A percentile compares a stretch with the other conserved stretches of the same genome.
phyloP scores from a whole-genome alignment of 2,113 vertebrate genomes.

The Falco punctatus region DNA sequence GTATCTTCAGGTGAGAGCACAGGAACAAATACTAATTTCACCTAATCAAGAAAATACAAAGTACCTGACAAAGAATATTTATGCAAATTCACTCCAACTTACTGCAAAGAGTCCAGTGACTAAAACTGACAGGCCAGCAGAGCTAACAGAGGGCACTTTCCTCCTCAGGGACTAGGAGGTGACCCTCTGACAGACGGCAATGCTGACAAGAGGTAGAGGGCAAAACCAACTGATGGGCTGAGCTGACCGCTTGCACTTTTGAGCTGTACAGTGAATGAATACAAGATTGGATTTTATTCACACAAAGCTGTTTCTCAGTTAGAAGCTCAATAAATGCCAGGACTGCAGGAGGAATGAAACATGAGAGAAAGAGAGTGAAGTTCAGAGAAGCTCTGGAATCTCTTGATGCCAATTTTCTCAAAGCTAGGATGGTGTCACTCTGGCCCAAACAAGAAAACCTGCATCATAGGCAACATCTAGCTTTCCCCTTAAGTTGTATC shows the following conservation, averaged over 20 bases:
- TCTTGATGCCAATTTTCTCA: not conserved
- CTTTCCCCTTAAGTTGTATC: not conserved
- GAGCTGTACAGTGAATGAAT: not conserved
- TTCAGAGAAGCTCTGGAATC: not conserved
- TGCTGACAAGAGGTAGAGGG: not conserved
- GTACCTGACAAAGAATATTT: not conserved
- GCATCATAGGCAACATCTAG: not conserved
- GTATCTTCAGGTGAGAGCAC: not conserved
- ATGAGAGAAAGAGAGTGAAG: not conserved
- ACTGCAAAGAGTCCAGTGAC: not conserved
- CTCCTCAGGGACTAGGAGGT: not conserved
- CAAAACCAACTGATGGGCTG: not conserved
- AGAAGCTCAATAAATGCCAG: not conserved
- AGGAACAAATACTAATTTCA: not conserved
- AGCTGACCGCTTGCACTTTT: not conserved
- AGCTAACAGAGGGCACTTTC: not conserved
- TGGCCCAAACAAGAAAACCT: not conserved
- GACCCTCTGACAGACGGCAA: not conserved
- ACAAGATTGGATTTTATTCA: not conserved
- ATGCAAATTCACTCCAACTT: not conserved
- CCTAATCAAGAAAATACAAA: not conserved
- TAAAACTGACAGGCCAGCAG: conserved; percentile 18
- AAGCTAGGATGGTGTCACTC: not conserved
- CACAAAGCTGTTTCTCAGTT: not conserved
- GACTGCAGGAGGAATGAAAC: not conserved